Evolutionary conservation across 2,888 invertebrate genomes (phyloP), one percentile per base, ranked within the genome.

Genomic region (Fragum fragum): DNA sequence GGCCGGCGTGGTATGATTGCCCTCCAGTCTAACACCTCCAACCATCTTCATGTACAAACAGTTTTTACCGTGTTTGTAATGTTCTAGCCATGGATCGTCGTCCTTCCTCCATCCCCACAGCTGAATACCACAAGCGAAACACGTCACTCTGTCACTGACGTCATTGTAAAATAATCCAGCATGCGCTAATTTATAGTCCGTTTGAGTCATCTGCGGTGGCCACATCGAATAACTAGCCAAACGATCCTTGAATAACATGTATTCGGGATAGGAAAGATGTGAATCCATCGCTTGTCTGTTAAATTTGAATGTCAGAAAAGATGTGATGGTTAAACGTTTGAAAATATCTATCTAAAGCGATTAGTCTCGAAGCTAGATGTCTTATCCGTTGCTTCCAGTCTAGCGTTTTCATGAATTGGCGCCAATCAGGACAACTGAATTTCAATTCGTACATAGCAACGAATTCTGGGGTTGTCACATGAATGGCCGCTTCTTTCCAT

Each of bases 361-460:
- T 11, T 53, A 16, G 18, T 53, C 21, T 53, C 9, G 21, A 53
- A 53, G 21, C 21, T 18, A 53, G 53, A 6, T 7, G 9, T n/a
- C 28, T 71, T 28, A 71, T 11, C 5, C 71, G 55, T 3, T 71
- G 26, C 28, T 71, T 71, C 71, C 71, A 71, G 32, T 52, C 53
- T 26, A 28, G 26, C 23, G 71, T 55, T 71, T 53, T 71, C 71
- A 71, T 71, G 21, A 28, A 53, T 52, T 52, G 26, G n/a, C 28
- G 71, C 53, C 71, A 71, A 55, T 71, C 71, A 21, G n/a, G 3
- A 47, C 71, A 53, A 47, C 52, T 71, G 53, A 71, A 52, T 55
- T 71, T 71, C 55, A 71, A 29, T 71, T 71, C 53, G 71, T 71
- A 71, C 28, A 71, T 21, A 7, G 71, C 28, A 28, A 53, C 28